phyloP scores from a whole-genome alignment of 2,113 vertebrate species.

The Pontoporia blainvillei region DNA sequence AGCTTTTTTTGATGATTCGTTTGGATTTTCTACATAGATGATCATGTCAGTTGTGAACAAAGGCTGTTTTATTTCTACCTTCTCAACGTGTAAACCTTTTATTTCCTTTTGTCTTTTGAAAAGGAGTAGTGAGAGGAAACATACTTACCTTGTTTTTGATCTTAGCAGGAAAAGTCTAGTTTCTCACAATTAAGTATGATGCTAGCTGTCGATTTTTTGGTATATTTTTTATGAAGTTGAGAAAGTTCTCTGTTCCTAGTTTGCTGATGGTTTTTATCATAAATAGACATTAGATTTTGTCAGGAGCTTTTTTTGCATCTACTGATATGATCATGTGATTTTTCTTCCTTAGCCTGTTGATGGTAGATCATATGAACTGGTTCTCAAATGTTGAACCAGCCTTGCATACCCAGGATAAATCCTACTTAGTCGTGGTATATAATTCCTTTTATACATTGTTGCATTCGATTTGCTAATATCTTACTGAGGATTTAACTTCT shows the following conservation, averaged over 20 bases:
- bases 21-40: neutral
- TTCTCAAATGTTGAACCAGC: neutral
- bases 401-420: neutral
- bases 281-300: neutral
- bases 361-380: neutral
- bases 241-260: neutral
- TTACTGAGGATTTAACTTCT: slow-evolving; percentile 2
- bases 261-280: neutral
- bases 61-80: neutral
- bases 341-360: neutral
- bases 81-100: neutral
- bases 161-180: neutral
- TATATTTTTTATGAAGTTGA: neutral
- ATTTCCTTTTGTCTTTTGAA: neutral
- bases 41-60: neutral
- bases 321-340: neutral
- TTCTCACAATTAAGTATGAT: neutral
- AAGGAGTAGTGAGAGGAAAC: neutral
- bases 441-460: neutral
- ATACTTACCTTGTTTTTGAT: neutral
- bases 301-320: neutral
- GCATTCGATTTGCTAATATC: neutral
- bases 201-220: neutral
- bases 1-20: neutral
- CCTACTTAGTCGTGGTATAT: neutral